These are phyloP conservation scores for Hirundo rustica DNA, from an alignment of 2,797 vertebrate species.

Conservation along the genomic window DNA sequence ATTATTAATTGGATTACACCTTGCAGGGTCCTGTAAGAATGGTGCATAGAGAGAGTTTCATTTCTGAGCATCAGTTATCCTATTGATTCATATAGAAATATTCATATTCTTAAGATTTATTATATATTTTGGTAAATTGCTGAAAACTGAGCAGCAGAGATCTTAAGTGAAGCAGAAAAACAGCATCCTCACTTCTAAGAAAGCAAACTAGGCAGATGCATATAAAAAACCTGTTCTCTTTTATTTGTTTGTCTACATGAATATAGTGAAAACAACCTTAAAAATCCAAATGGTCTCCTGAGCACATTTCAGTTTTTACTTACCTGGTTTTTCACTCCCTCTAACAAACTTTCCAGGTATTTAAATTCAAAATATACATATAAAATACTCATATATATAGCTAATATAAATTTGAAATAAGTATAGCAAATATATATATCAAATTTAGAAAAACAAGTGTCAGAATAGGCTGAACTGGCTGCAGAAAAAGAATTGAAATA, in stretches of 20 bases:
- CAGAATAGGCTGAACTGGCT: neutral
- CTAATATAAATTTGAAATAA: neutral
- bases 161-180: neutral
- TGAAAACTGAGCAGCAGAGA: neutral
- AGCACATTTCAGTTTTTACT: neutral
- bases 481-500: neutral
- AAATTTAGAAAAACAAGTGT: neutral
- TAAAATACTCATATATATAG: neutral
- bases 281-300: neutral
- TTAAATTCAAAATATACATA: neutral
- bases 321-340: neutral
- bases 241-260: neutral
- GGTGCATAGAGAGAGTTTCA: neutral
- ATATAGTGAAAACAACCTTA: neutral
- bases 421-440: neutral
- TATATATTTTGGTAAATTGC: neutral
- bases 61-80: neutral
- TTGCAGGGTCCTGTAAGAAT: neutral
- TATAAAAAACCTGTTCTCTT: neutral
- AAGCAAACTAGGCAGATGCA: neutral
- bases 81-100: neutral
- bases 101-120: neutral
- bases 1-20: neutral
- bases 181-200: neutral
- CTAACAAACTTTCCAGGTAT: neutral